phyloP scores from a whole-genome alignment of 2,888 invertebrate genomes.

The Leptopilina myrica region DNA sequence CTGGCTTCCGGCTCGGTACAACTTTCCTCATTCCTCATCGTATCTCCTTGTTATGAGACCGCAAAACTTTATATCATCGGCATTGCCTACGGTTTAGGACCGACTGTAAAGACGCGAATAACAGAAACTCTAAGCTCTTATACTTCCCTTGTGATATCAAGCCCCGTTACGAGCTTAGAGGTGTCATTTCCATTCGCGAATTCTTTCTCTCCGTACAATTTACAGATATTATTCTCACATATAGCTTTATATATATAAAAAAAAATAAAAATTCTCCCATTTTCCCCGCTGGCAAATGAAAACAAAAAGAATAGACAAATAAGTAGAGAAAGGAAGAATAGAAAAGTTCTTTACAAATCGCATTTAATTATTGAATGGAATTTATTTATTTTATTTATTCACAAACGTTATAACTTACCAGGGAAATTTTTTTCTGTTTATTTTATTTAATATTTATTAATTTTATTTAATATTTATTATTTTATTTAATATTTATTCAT shows the following conservation, averaged over 20 bases:
- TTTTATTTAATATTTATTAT: too few relatives aligned
- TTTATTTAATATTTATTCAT: too few relatives aligned
- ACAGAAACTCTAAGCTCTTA: constrained; percentile 30
- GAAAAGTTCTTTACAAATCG: too few relatives aligned
- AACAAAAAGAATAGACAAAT: background rate
- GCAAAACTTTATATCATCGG: constrained; percentile 62
- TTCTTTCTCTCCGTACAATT: background rate
- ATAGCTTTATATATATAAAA: too few relatives aligned
- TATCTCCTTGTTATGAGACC: constrained; percentile 64
- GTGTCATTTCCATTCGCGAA: background rate
- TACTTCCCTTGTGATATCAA: constrained; percentile 24
- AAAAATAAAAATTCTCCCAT: background rate
- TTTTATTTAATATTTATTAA: too few relatives aligned
- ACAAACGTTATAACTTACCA: too few relatives aligned
- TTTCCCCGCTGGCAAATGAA: background rate
- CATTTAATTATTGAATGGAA: too few relatives aligned
- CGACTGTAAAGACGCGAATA: constrained; percentile 33
- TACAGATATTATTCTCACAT: background rate
- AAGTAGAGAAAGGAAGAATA: too few relatives aligned
- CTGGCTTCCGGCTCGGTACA: constrained; percentile 65
- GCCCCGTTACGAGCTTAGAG: constrained; percentile 27
- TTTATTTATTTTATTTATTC: too few relatives aligned
- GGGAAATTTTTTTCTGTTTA: too few relatives aligned
- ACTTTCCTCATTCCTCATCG: constrained; percentile 70
- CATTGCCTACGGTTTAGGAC: constrained; percentile 22